Evolutionary conservation across 2,888 invertebrate genomes (phyloP), one percentile per base, ranked within the genome.

Genomic region (Mythimna pallens): DNA sequence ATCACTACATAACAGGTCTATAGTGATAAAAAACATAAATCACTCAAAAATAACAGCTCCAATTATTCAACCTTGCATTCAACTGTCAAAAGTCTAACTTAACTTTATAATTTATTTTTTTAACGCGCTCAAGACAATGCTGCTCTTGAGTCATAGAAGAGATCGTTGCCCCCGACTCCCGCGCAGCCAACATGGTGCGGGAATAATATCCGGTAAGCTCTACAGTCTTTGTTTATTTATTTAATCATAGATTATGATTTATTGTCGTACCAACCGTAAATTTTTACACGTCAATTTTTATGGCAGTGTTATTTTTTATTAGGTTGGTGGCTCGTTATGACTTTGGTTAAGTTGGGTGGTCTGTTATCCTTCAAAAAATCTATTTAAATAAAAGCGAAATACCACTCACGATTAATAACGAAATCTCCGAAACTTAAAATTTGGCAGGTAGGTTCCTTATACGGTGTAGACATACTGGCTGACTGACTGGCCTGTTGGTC

Each of bases 111-210:
- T 76, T 79, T 81, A 68, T 73, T 72, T 76, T 80, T 75, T 79
- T 73, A 66, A 65, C 78, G 54, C 80, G 70, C 71, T 66, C 82
- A 80, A 86, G 88, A 90, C 90, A 90, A 88, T 87, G 88, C 86
- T 65, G 30, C 70, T 85, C 86, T 76, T 92, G 93, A 94, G 91
- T 94, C 94, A 93, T 88, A 89, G 87, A 89, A 80, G 85, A 89
- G 94, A 91, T 70, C 94, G 85, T 92, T 94, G 94, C 92, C 90
- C 94, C 80, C 93, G 92, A 88, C 93, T 94, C 94, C 94, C 93
- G 94, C 94, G 91, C 93, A 89, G 88, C 61, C 81, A 89, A 84
- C 63, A 87, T 83, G 87, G 80, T 84, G 66, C 82, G 81, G 88
- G 84, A 88, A 88, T 86, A 82, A 87, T 89, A 89, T 91, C 91